Evolutionary conservation across 1,140 invertebrate species (phyloP).

Genomic region (Hyposmocoma kahamanoa): DNA sequence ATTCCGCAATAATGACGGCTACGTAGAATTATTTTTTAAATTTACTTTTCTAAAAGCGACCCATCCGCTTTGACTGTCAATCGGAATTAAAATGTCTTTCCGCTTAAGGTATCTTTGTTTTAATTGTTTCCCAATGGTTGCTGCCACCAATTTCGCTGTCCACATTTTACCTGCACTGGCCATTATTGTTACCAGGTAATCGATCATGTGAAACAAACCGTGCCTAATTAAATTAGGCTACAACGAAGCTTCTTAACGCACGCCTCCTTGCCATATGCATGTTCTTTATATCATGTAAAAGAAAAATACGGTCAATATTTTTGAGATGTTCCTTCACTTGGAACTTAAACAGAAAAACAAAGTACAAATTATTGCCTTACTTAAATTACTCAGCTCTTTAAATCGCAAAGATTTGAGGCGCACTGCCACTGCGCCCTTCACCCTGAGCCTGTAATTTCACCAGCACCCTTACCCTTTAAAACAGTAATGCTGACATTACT

Average conservation of each 20-base stretch:
- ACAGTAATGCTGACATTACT: too few relatives aligned
- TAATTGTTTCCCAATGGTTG: constrained; percentile 79
- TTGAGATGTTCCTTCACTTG: too few relatives aligned
- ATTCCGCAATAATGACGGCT: too few relatives aligned
- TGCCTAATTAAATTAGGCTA: constrained; percentile 85
- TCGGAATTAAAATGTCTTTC: constrained; percentile 71
- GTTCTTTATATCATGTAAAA: too few relatives aligned
- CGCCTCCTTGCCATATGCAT: constrained; percentile 86
- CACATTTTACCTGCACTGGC: constrained; percentile 23
- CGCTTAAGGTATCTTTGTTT: constrained; percentile 73
- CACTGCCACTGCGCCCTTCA: too few relatives aligned
- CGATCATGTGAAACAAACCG: constrained; percentile 85
- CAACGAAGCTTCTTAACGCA: constrained; percentile 81
- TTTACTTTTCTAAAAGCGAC: constrained; percentile 32
- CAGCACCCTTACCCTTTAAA: too few relatives aligned
- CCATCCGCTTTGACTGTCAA: constrained; percentile 26
- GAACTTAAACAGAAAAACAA: too few relatives aligned
- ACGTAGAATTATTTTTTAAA: constrained; percentile 33
- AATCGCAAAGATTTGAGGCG: too few relatives aligned
- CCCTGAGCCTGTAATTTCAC: too few relatives aligned
- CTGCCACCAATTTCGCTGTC: constrained; percentile 75
- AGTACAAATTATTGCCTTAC: too few relatives aligned
- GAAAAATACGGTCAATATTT: too few relatives aligned
- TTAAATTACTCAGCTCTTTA: too few relatives aligned
- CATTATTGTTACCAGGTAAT: constrained; percentile 88